Evolutionary conservation across 2,113 vertebrate genomes (phyloP).

Genomic region (Oryzias melastigma): DNA sequence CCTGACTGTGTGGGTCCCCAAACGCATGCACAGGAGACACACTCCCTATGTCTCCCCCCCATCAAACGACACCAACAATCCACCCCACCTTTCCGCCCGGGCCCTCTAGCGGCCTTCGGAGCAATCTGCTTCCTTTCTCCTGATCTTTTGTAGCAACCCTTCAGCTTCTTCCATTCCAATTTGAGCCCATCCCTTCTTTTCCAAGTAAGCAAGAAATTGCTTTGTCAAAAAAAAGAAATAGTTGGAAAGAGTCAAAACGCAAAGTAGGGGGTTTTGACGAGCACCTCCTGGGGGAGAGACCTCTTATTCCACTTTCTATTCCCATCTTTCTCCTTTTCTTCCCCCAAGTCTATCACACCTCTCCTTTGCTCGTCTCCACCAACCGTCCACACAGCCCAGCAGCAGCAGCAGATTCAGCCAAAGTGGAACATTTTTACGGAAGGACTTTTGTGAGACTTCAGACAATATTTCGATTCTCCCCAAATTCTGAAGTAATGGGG

Average conservation of each 20-base stretch:
- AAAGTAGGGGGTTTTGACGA: constrained; percentile 71
- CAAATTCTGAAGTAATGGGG: constrained; percentile 38
- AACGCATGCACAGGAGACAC: constrained; percentile 66
- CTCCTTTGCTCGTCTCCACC: constrained; percentile 21
- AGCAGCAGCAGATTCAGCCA: constrained; percentile 21
- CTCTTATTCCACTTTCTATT: constrained; percentile 29
- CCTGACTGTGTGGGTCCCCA: constrained; percentile 64
- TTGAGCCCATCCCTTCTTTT: constrained; percentile 61
- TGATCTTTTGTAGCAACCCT: constrained; percentile 70
- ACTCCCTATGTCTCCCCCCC: constrained; percentile 51
- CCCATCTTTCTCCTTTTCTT: constrained; percentile 22
- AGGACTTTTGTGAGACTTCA: constrained; percentile 29
- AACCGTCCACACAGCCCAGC: constrained; percentile 24
- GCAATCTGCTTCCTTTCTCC: constrained; percentile 67
- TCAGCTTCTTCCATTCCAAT: constrained; percentile 67
- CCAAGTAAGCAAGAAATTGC: constrained; percentile 73
- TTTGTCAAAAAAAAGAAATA: constrained; percentile 73
- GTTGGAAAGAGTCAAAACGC: constrained; percentile 68
- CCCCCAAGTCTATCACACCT: constrained; percentile 19
- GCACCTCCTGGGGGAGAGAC: constrained; percentile 60
- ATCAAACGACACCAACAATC: constrained; percentile 61
- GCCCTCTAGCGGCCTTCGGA: constrained; percentile 66
- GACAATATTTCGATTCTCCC: constrained; percentile 34
- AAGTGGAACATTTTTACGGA: constrained; percentile 17
- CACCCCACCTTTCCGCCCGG: constrained; percentile 4